phyloP scores from a whole-genome alignment of 2,113 vertebrate genomes.

The Lepus timidus region DNA sequence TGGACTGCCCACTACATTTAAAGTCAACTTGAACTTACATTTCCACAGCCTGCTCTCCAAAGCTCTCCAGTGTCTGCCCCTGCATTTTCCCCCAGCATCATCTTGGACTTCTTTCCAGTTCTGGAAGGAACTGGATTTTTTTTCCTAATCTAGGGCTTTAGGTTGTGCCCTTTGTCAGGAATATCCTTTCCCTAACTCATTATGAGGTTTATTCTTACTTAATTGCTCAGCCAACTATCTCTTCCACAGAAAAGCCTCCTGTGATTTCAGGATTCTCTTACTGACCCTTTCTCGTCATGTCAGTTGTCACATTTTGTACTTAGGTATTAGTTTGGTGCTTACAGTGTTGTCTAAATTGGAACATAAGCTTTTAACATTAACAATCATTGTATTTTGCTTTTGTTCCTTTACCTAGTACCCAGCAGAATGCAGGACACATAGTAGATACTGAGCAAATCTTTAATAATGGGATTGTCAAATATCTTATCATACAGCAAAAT shows the following conservation, averaged over 20 bases:
- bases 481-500: not conserved
- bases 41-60: not conserved
- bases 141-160: not conserved
- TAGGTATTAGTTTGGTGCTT: conserved; percentile 7
- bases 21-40: not conserved
- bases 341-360: conserved; percentile 33
- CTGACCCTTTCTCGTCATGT: not conserved
- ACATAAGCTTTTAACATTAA: not conserved
- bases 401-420: not conserved
- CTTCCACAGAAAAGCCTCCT: conserved; percentile 1
- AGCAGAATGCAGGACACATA: not conserved
- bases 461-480: conserved; percentile 13
- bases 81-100: not conserved
- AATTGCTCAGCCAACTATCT: conserved; percentile 29
- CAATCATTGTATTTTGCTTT: conserved; percentile 1
- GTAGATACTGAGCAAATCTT: not conserved
- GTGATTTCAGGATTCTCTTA: not conserved
- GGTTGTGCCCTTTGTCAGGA: not conserved
- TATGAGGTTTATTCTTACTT: not conserved
- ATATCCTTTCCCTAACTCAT: not conserved
- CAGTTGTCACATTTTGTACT: not conserved
- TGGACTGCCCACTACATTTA: not conserved
- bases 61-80: not conserved
- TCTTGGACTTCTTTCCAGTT: not conserved
- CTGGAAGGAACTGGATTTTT: conserved; percentile 11